Evolutionary conservation across 2,888 invertebrate genomes (phyloP).

Genomic region (Chelonus formosanus): DNA sequence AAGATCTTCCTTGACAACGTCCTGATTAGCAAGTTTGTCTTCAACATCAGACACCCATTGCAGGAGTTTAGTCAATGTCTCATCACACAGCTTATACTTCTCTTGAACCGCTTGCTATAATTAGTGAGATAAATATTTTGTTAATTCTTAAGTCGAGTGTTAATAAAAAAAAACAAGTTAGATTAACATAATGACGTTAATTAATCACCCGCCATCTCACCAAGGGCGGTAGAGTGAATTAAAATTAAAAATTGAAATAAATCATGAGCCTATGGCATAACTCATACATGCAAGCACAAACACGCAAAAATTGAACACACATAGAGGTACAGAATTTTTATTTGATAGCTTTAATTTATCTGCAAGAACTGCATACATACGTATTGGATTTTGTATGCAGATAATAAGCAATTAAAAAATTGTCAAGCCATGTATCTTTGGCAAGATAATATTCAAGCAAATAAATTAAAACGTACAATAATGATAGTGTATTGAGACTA

Average conservation of each 20-base stretch:
- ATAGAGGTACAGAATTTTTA: conserved; percentile 50
- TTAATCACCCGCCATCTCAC: conserved; percentile 54
- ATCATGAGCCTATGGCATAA: conserved; percentile 58
- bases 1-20: conserved; percentile 85
- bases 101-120: conserved; percentile 94
- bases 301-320: conserved; percentile 56
- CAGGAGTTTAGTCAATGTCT: conserved; percentile 82
- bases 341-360: conserved; percentile 57
- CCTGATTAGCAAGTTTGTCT: conserved; percentile 83
- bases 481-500: conserved; percentile 42
- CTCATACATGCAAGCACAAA: conserved; percentile 64
- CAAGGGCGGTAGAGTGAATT: conserved; percentile 49
- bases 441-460: conserved; percentile 48
- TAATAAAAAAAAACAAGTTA: no score
- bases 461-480: conserved; percentile 59
- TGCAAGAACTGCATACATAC: conserved; percentile 55
- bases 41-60: conserved; percentile 90
- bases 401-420: background rate
- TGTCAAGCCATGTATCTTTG: no score
- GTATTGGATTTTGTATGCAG: conserved; percentile 44
- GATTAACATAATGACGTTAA: background rate
- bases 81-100: conserved; percentile 91
- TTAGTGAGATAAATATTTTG: conserved; percentile 46
- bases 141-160: no score
- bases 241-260: conserved; percentile 36